phyloP scores from a whole-genome alignment of 2,888 invertebrate genomes.

The Sussaba pulchella region DNA sequence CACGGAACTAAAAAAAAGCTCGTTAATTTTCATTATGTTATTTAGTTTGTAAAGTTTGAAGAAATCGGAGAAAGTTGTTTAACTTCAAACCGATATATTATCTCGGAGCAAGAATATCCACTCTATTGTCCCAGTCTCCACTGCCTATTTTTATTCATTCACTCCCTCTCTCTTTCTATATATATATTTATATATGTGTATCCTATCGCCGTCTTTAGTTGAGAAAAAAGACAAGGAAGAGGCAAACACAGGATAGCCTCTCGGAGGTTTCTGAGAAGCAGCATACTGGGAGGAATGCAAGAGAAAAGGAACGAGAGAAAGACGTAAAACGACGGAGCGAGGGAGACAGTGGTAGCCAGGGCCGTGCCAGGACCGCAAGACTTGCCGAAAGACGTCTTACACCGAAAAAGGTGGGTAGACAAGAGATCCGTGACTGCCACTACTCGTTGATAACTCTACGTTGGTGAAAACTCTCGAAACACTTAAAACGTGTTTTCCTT shows the following conservation, averaged over 20 bases:
- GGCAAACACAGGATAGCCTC: not conserved
- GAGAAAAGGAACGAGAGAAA: constrained; percentile 37
- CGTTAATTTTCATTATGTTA: too few relatives aligned
- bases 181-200: too few relatives aligned
- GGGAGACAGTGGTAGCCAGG: constrained; percentile 55
- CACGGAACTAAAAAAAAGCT: too few relatives aligned
- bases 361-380: constrained; percentile 56
- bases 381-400: constrained; percentile 60
- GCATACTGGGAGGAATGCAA: constrained; percentile 64
- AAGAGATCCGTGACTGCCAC: constrained; percentile 8
- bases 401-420: constrained; percentile 30
- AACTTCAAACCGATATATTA: too few relatives aligned
- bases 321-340: constrained; percentile 16
- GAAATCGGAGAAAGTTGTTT: too few relatives aligned
- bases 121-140: too few relatives aligned
- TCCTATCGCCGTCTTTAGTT: not conserved
- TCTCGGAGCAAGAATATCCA: too few relatives aligned
- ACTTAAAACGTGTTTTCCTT: constrained; percentile 32
- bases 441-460: constrained; percentile 5
- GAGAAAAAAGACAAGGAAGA: not conserved
- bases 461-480: constrained; percentile 41
- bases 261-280: constrained; percentile 66
- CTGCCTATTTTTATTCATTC: too few relatives aligned
- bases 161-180: too few relatives aligned
- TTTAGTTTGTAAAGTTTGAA: too few relatives aligned